A percentile compares a stretch with the other conserved stretches of the same genome.
These are phyloP conservation scores for Rhopalosiphum nymphaeae DNA, from an alignment of 2,888 invertebrate genomes.

Conservation along the genomic window DNA sequence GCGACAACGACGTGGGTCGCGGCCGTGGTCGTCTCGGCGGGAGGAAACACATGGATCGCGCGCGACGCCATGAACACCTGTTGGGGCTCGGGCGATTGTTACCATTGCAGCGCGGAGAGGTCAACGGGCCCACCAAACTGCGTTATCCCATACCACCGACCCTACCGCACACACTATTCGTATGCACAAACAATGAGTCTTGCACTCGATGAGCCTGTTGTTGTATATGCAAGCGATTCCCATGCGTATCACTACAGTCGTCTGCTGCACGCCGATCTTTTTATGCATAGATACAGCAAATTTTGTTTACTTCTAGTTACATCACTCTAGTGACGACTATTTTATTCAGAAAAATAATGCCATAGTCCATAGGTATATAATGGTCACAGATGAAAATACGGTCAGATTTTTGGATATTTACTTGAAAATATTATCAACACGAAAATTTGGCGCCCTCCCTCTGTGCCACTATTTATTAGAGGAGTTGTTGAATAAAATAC, in stretches of 20 bases:
- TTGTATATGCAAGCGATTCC: not conserved
- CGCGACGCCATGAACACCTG: constrained; percentile 46
- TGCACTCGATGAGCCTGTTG: not conserved
- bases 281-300: not conserved
- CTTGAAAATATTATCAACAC: not conserved
- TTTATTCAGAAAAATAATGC: not conserved
- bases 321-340: not conserved
- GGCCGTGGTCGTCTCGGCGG: constrained; percentile 51
- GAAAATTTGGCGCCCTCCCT: not conserved
- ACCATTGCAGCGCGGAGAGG: constrained; percentile 27
- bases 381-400: not conserved
- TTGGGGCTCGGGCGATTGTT: constrained; percentile 24
- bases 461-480: not conserved
- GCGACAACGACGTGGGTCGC: constrained; percentile 24
- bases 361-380: not conserved
- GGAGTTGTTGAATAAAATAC: not conserved
- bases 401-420: not conserved
- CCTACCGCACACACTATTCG: not conserved
- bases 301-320: not conserved
- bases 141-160: not conserved
- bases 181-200: not conserved
- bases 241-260: not conserved
- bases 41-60: constrained; percentile 59
- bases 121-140: not conserved
- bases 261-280: not conserved